Percentiles rank a stretch among this genome's conserved stretches.
Conservation (phyloP, 2,113 vertebrate genomes). For the Pagrus major region DNA sequence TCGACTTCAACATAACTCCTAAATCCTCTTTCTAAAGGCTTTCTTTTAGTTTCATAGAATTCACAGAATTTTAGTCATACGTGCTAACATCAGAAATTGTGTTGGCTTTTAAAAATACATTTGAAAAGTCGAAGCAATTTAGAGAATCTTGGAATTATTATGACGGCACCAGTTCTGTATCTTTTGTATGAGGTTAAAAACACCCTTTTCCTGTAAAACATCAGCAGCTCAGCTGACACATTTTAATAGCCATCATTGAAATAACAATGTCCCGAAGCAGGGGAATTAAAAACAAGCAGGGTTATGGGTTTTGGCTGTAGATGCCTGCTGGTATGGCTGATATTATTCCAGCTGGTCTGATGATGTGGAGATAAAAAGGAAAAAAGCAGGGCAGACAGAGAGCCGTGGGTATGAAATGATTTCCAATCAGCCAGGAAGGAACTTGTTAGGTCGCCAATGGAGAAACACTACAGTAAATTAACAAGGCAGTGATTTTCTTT, state of each 20-base stretch:
- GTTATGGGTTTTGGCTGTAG: conserved; percentile 43
- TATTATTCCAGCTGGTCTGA: conserved; percentile 62
- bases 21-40: not conserved
- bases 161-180: conserved; percentile 1
- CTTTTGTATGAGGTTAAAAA: conserved; percentile 35
- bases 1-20: too few species aligned
- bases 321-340: conserved; percentile 7
- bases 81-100: not conserved
- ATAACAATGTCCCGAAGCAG: conserved; percentile 52
- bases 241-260: conserved; percentile 53
- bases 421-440: conserved; percentile 12
- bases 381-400: not conserved
- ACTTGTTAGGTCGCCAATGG: conserved; percentile 4
- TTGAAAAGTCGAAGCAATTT: conserved; percentile 1
- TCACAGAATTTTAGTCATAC: not conserved
- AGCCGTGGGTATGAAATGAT: not conserved
- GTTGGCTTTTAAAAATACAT: not conserved
- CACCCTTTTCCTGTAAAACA: conserved; percentile 18
- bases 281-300: conserved; percentile 39
- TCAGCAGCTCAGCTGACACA: conserved; percentile 32
- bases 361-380: conserved; percentile 19
- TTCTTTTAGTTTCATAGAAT: too few species aligned
- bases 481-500: not conserved
- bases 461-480: conserved; percentile 16
- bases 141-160: not conserved